phyloP scores from a whole-genome alignment of 2,797 vertebrate species.

The Sarcoramphus papa region DNA sequence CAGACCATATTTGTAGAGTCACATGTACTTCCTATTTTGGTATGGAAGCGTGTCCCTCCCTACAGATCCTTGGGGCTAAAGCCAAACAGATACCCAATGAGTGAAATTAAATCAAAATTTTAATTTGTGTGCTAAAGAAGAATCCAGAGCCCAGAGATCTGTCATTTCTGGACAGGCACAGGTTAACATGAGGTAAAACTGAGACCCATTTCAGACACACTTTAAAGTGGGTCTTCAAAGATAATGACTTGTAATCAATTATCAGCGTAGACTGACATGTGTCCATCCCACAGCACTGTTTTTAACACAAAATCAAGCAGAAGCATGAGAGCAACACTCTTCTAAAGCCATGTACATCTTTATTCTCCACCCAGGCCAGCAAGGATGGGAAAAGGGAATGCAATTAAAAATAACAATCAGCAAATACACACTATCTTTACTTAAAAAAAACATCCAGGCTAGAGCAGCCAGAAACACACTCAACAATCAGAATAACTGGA shows the following conservation, averaged over 20 bases:
- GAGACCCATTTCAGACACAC: neutral
- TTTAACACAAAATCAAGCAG: conserved; percentile 2
- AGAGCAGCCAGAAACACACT: conserved; percentile 27
- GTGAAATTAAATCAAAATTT: neutral
- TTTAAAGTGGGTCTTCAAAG: neutral
- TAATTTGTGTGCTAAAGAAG: neutral
- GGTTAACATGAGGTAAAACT: neutral
- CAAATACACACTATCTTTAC: neutral
- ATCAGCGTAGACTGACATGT: neutral
- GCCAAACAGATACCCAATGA: neutral
- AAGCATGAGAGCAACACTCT: neutral
- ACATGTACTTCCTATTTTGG: neutral
- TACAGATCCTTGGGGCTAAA: neutral
- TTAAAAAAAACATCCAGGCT: neutral
- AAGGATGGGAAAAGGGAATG: conserved; percentile 29
- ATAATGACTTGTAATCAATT: neutral
- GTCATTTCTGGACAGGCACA: neutral
- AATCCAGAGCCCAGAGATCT: neutral
- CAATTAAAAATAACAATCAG: conserved; percentile 38
- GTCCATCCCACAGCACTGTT: neutral
- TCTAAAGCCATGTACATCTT: conserved; percentile 12
- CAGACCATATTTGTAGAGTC: neutral
- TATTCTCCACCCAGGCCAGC: conserved; percentile 57
- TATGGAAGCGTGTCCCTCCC: neutral
- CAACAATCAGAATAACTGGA: neutral